These are phyloP conservation scores for Volucella bombylans DNA, from an alignment of 2,888 invertebrate genomes.

Conservation along the genomic window DNA sequence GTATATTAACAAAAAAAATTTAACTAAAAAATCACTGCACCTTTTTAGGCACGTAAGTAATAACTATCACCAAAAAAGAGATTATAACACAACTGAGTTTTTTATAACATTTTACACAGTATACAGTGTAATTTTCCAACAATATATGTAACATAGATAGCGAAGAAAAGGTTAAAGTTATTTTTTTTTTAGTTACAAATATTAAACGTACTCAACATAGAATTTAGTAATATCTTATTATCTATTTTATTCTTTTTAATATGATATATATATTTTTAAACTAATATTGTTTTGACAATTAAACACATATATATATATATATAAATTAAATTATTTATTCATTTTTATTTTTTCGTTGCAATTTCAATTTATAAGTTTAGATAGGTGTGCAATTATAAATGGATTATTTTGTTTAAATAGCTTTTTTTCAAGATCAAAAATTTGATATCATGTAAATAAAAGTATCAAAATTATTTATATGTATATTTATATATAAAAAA, in stretches of 20 bases:
- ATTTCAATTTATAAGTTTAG: conserved; percentile 44
- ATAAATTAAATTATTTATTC: conserved; percentile 54
- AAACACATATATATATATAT: conserved; percentile 69
- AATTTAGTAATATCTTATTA: conserved; percentile 29
- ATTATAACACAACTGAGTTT: conserved; percentile 21
- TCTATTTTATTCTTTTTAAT: conserved; percentile 18
- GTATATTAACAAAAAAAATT: neutral
- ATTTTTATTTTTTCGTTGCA: conserved; percentile 75
- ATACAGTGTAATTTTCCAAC: conserved; percentile 8
- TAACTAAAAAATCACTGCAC: conserved; percentile 18
- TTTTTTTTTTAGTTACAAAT: conserved; percentile 48
- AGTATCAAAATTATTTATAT: conserved; percentile 69
- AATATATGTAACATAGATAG: neutral
- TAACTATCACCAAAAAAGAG: conserved; percentile 2
- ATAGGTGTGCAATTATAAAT: conserved; percentile 71
- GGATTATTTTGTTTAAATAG: conserved; percentile 74
- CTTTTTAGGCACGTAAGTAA: conserved; percentile 13
- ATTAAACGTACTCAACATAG: conserved; percentile 23
- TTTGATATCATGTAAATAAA: conserved; percentile 58
- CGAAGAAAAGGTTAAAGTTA: neutral
- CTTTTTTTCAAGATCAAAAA: conserved; percentile 27
- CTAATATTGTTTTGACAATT: conserved; percentile 62
- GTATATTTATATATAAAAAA: conserved; percentile 70
- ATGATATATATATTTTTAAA: conserved; percentile 2
- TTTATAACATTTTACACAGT: conserved; percentile 33